These are phyloP conservation scores for Gandaritis pyraliata DNA, from an alignment of 2,888 invertebrate genomes.

Conservation along the genomic window DNA sequence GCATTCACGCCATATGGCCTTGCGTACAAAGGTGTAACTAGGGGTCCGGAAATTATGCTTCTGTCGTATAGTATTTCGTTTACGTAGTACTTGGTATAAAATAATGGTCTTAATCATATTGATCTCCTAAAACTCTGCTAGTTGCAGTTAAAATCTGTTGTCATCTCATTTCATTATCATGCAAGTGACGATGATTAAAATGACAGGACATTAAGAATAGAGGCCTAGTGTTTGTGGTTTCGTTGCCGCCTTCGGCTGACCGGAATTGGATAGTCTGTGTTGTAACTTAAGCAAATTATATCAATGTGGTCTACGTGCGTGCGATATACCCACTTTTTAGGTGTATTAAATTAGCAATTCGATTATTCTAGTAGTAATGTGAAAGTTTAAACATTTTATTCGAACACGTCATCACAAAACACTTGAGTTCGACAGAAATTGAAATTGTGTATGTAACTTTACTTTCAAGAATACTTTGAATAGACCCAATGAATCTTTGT, in stretches of 20 bases:
- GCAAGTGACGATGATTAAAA: too few relatives aligned
- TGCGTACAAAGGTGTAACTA: conserved; percentile 69
- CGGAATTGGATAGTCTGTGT: conserved; percentile 61
- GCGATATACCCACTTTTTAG: conserved; percentile 7
- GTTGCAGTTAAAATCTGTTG: too few relatives aligned
- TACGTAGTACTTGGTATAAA: conserved; percentile 40
- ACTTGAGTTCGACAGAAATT: too few relatives aligned
- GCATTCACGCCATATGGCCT: conserved; percentile 72
- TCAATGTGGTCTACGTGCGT: conserved; percentile 35
- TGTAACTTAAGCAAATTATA: conserved; percentile 51
- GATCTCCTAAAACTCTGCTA: too few relatives aligned
- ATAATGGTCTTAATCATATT: too few relatives aligned
- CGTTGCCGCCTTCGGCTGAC: conserved; percentile 36
- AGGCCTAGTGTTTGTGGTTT: conserved; percentile 63
- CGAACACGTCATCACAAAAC: too few relatives aligned
- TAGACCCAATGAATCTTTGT: too few relatives aligned
- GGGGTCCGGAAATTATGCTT: conserved; percentile 77
- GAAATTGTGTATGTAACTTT: too few relatives aligned
- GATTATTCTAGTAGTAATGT: neutral
- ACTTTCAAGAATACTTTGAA: too few relatives aligned
- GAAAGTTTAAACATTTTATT: neutral
- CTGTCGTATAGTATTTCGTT: conserved; percentile 61
- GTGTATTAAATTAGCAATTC: neutral
- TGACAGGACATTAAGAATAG: too few relatives aligned
- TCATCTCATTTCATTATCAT: too few relatives aligned